Evolutionary conservation across 2,797 vertebrate genomes (phyloP).

Genomic region (Percopsis omiscomaycus): DNA sequence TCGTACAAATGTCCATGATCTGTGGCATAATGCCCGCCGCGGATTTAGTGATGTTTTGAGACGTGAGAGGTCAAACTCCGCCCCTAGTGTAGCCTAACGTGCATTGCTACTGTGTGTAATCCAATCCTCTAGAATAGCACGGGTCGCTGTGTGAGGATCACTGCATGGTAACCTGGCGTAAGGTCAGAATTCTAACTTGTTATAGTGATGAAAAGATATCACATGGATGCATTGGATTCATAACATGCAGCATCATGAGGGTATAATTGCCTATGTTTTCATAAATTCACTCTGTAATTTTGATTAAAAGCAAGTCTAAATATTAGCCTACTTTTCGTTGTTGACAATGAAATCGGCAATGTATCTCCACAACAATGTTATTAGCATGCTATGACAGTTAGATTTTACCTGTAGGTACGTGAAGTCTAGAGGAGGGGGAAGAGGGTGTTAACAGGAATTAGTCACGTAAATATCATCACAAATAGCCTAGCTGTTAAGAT

Average conservation of each 20-base stretch:
- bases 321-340: no score
- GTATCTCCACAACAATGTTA: no score
- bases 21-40: conserved; percentile 66
- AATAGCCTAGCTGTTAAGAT: no score
- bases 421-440: no score
- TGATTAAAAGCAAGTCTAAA: neutral
- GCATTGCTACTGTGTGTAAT: conserved; percentile 59
- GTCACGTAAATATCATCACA: no score
- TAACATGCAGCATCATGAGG: conserved; percentile 70
- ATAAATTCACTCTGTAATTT: conserved; percentile 3
- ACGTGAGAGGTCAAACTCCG: conserved; percentile 77
- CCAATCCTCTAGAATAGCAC: conserved; percentile 63
- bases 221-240: conserved; percentile 73
- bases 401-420: no score
- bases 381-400: no score
- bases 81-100: conserved; percentile 72
- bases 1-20: conserved; percentile 34
- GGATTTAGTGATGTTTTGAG: conserved; percentile 78
- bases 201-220: conserved; percentile 72
- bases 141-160: conserved; percentile 45
- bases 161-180: conserved; percentile 47
- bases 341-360: no score
- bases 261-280: conserved; percentile 48
- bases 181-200: conserved; percentile 76
- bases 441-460: no score